Evolutionary conservation across 2,113 vertebrate species (phyloP).

Genomic region (Spea bombifrons): DNA sequence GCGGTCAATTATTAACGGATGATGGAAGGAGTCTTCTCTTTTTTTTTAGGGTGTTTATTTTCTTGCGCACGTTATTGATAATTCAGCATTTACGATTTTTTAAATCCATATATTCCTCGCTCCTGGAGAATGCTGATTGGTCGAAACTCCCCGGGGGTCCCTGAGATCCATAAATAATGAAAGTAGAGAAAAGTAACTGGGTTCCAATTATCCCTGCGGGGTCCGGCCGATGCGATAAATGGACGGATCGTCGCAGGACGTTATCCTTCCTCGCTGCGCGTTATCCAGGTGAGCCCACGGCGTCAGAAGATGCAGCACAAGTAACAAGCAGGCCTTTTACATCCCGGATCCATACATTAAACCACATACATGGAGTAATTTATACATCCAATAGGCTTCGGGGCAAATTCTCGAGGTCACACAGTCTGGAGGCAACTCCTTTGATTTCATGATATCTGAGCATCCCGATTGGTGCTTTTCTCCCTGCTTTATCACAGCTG

Average conservation of each 20-base stretch:
- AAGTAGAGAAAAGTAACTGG: constrained; percentile 14
- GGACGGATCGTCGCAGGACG: constrained; percentile 17
- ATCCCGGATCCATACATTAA: too few species aligned
- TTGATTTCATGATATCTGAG: too few species aligned
- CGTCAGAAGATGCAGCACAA: too few species aligned
- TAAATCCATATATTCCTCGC: background rate
- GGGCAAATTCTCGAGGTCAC: too few species aligned
- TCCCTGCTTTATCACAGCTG: too few species aligned
- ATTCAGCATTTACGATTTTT: background rate
- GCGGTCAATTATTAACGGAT: constrained; percentile 6
- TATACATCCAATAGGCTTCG: too few species aligned
- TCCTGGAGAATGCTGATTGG: background rate
- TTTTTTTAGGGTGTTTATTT: constrained; percentile 2
- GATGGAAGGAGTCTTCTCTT: background rate
- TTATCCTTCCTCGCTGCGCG: background rate
- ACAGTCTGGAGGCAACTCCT: too few species aligned
- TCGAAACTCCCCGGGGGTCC: background rate
- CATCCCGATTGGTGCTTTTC: too few species aligned
- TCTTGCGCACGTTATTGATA: constrained; percentile 8
- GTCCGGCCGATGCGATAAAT: background rate
- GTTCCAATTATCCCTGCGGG: constrained; percentile 20
- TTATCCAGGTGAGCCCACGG: background rate
- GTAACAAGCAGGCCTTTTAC: too few species aligned
- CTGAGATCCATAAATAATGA: constrained; percentile 22
- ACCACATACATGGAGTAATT: too few species aligned